Conservation (phyloP, 2,888 invertebrate genomes). For the Gibbula magus region DNA sequence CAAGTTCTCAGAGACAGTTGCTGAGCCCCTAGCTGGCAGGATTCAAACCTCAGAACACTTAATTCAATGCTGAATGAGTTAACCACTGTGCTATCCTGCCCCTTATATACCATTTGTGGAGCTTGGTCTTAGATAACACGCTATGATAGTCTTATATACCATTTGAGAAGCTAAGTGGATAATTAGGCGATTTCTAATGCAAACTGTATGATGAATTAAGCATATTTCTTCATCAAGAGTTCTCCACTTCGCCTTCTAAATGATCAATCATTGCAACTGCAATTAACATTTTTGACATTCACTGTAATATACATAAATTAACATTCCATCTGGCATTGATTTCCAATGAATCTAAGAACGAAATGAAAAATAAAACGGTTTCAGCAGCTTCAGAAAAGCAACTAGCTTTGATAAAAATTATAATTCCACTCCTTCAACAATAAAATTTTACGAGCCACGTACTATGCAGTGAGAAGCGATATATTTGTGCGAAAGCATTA, state of each 20-base stretch:
- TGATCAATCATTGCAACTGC: constrained; percentile 11
- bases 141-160: neutral
- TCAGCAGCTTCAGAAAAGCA: neutral
- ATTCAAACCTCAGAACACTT: no score
- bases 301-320: constrained; percentile 7
- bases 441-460: neutral
- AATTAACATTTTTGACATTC: constrained; percentile 22
- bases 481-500: constrained; percentile 17
- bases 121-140: no score
- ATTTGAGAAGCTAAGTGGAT: neutral
- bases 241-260: neutral
- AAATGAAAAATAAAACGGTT: neutral
- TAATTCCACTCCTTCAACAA: neutral
- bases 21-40: no score
- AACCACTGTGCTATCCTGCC: no score
- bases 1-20: no score
- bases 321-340: constrained; percentile 18
- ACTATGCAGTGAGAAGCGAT: neutral
- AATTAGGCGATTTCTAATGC: neutral
- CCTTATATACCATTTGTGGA: no score
- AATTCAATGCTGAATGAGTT: no score
- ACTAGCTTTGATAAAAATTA: neutral
- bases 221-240: neutral
- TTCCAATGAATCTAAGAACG: constrained; percentile 9
- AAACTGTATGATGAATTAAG: constrained; percentile 18